A percentile compares a stretch with the other conserved stretches of the same genome.
phyloP scores from a whole-genome alignment of 2,797 vertebrate genomes.

The Odontamblyopus rebecca region DNA sequence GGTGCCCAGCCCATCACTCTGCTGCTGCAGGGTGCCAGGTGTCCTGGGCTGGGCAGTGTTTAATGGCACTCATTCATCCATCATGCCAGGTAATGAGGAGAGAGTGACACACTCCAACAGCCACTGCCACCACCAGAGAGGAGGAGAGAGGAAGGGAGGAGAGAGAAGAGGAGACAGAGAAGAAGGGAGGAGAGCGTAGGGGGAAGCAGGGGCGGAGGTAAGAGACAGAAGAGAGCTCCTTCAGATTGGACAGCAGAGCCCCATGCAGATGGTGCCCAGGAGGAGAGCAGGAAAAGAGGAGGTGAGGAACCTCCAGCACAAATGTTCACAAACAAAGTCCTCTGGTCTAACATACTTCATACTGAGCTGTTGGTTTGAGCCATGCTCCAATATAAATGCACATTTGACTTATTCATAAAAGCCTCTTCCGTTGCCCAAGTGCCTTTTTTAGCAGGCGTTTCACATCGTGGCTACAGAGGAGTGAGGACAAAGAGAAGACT shows the following conservation, averaged over 20 bases:
- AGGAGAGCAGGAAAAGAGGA: conserved; percentile 43
- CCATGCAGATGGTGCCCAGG: conserved; percentile 73
- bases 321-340: conserved; percentile 25
- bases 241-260: conserved; percentile 58
- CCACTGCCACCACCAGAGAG: conserved; percentile 19
- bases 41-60: conserved; percentile 68
- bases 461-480: conserved; percentile 30
- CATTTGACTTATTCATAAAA: conserved; percentile 19
- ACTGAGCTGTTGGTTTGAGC: conserved; percentile 3
- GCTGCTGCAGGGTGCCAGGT: conserved; percentile 70
- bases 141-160: neutral
- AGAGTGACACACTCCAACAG: conserved; percentile 54
- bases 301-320: conserved; percentile 30
- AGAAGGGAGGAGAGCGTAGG: neutral
- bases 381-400: conserved; percentile 31
- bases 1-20: conserved; percentile 60
- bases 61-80: conserved; percentile 72
- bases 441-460: conserved; percentile 34
- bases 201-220: neutral
- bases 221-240: conserved; percentile 48
- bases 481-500: conserved; percentile 23
- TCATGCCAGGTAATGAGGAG: conserved; percentile 81
- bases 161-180: neutral
- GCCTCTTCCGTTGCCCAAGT: conserved; percentile 27
- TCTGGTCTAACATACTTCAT: conserved; percentile 15